Evolutionary conservation across 1,140 invertebrate species (phyloP).

Genomic region (Sinonovacula constricta): DNA sequence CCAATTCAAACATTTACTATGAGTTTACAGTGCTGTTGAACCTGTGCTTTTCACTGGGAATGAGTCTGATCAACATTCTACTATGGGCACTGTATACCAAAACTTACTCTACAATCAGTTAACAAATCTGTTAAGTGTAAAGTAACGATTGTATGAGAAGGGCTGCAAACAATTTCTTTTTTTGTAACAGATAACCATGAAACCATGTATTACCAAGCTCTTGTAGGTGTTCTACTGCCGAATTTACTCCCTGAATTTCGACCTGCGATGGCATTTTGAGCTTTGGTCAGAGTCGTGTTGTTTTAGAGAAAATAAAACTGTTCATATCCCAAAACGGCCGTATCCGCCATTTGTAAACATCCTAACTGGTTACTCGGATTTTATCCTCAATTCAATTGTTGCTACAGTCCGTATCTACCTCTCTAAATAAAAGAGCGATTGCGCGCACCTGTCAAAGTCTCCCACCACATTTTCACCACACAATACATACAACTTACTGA

Average conservation of each 20-base stretch:
- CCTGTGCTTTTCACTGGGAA: neutral
- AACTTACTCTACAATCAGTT: neutral
- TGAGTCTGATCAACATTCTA: neutral
- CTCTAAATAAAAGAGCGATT: too few relatives aligned
- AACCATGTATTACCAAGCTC: slow-evolving; percentile 63
- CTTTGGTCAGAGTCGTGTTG: too few relatives aligned
- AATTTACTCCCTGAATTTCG: slow-evolving; percentile 63
- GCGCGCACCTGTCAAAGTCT: too few relatives aligned
- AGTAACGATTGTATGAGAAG: neutral
- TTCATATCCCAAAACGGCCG: neutral
- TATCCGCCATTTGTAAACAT: slow-evolving; percentile 53
- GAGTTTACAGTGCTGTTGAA: too few relatives aligned
- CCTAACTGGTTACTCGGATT: too few relatives aligned
- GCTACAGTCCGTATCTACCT: too few relatives aligned
- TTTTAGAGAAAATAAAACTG: neutral
- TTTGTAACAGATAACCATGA: neutral
- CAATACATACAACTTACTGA: too few relatives aligned
- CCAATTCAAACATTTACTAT: too few relatives aligned
- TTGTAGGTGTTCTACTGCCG: slow-evolving; percentile 64
- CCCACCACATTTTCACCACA: too few relatives aligned
- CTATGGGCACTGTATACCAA: neutral
- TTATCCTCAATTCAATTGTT: too few relatives aligned
- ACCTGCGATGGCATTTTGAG: slow-evolving; percentile 61
- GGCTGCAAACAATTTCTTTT: neutral
- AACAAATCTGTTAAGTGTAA: neutral